These are phyloP conservation scores for Scaptodrosophila lebanonensis DNA, from an alignment of 1,140 invertebrate genomes.

Conservation along the genomic window DNA sequence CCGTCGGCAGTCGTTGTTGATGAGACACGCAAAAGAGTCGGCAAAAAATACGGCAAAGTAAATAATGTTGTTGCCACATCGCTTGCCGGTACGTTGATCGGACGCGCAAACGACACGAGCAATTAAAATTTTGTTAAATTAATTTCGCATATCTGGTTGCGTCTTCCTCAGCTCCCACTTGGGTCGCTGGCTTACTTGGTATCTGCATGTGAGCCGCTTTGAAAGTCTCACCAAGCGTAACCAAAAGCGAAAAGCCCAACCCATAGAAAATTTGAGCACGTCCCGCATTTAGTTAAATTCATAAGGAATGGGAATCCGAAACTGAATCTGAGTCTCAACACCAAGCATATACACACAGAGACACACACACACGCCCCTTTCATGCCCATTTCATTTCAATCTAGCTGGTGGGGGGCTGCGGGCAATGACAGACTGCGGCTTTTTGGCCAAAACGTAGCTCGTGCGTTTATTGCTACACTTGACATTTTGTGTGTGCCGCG, in stretches of 20 bases:
- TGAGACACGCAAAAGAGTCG: conserved; percentile 15
- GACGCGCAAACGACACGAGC: conserved; percentile 67
- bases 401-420: no score
- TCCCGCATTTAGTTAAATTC: conserved; percentile 70
- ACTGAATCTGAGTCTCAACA: no score
- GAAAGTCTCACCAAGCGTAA: conserved; percentile 25
- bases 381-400: no score
- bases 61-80: conserved; percentile 4
- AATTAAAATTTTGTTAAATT: conserved; percentile 75
- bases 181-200: not conserved
- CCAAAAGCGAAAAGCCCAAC: not conserved
- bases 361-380: no score
- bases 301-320: conserved; percentile 52
- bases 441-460: conserved; percentile 17
- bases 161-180: conserved; percentile 4
- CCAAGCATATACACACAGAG: no score
- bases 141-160: conserved; percentile 51
- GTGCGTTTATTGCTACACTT: conserved; percentile 71
- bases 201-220: not conserved
- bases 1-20: conserved; percentile 6
- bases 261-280: conserved; percentile 6
- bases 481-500: conserved; percentile 75
- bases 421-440: no score
- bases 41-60: no score
- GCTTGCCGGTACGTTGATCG: conserved; percentile 33